Percentiles rank a stretch among this genome's conserved stretches.
Evolutionary conservation across 2,113 vertebrate species (phyloP).

Genomic region (Pangasianodon gigas): DNA sequence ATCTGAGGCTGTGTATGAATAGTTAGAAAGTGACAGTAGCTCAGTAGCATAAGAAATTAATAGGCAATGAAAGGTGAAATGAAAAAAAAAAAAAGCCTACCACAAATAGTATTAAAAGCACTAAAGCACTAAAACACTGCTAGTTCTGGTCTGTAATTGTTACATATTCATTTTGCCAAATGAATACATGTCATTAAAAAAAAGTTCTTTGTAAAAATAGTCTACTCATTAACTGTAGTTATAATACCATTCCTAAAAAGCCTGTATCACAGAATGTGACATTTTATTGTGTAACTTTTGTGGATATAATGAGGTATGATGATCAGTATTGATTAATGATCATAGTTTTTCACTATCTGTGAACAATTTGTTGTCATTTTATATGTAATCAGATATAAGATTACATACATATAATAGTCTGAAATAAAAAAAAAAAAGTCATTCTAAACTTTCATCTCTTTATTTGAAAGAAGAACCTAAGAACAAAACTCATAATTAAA

Average conservation of each 20-base stretch:
- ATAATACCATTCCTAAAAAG: not conserved
- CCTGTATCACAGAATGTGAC: not conserved
- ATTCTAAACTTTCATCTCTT: conserved; percentile 2
- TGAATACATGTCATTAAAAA: not conserved
- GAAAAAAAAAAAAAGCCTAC: too few species aligned
- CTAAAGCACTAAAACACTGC: not conserved
- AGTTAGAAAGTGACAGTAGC: not conserved
- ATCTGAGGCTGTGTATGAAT: not conserved
- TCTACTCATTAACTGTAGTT: not conserved
- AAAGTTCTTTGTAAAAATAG: not conserved
- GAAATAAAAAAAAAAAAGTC: not conserved
- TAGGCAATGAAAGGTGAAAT: not conserved
- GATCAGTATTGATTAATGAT: not conserved
- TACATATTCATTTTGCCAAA: not conserved
- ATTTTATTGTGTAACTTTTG: not conserved
- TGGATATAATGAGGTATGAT: not conserved
- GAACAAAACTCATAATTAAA: not conserved
- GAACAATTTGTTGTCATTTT: not conserved
- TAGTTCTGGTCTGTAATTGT: not conserved
- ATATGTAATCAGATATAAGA: not conserved
- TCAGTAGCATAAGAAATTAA: not conserved
- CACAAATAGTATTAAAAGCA: not conserved
- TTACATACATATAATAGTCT: not conserved
- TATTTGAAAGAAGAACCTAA: not conserved
- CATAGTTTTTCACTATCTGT: not conserved